phyloP scores from a whole-genome alignment of 2,888 invertebrate genomes.

The Orthonychiurus folsomi region DNA sequence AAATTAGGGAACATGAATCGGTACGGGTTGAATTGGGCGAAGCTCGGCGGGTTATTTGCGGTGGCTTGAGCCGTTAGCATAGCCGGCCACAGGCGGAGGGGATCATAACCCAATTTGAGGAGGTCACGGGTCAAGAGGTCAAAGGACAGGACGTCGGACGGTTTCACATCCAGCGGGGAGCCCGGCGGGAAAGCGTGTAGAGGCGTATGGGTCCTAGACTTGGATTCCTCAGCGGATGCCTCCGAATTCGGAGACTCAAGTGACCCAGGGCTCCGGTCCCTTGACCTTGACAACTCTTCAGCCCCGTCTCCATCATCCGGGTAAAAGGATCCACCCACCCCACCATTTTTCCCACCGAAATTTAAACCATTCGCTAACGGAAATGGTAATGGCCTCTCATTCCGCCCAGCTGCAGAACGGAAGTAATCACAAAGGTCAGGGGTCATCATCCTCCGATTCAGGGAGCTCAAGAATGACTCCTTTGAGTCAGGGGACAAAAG shows the following conservation, averaged over 20 bases:
- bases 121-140: slow-evolving; percentile 39
- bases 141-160: slow-evolving; percentile 38
- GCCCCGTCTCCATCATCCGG: slow-evolving; percentile 20
- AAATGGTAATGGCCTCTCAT: too few relatives aligned
- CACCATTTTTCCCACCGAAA: background rate
- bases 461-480: slow-evolving; percentile 33
- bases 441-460: slow-evolving; percentile 36
- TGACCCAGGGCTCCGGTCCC: slow-evolving; percentile 48
- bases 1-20: slow-evolving; percentile 38
- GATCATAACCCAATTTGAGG: slow-evolving; percentile 40
- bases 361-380: background rate
- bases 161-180: slow-evolving; percentile 39
- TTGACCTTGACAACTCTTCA: slow-evolving; percentile 17
- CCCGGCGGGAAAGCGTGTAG: slow-evolving; percentile 34
- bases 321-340: slow-evolving; percentile 25
- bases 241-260: slow-evolving; percentile 77
- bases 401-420: slow-evolving; percentile 31
- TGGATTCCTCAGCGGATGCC: slow-evolving; percentile 53
- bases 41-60: slow-evolving; percentile 17
- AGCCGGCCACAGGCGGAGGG: slow-evolving; percentile 38
- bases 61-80: slow-evolving; percentile 35
- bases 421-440: slow-evolving; percentile 37
- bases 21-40: slow-evolving; percentile 33
- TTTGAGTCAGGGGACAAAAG: slow-evolving; percentile 37
- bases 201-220: slow-evolving; percentile 30